phyloP scores from a whole-genome alignment of 2,888 invertebrate genomes.

The Limenitis camilla region DNA sequence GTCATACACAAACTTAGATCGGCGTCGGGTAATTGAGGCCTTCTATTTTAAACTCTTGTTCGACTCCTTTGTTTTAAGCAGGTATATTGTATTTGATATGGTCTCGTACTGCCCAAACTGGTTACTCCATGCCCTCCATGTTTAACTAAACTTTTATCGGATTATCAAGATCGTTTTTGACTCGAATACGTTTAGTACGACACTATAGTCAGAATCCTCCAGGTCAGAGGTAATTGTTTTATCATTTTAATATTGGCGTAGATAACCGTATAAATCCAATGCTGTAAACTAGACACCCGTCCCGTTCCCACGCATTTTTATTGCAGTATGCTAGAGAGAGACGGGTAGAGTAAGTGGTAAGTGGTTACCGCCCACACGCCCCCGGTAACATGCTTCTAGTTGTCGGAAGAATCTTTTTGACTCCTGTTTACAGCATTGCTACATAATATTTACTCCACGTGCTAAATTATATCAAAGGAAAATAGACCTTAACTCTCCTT shows the following conservation, averaged over 20 bases:
- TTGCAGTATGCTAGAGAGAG: conserved; percentile 34
- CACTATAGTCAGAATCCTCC: conserved; percentile 13
- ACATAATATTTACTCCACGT: conserved; percentile 11
- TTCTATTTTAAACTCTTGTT: conserved; percentile 13
- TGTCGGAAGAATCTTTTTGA: conserved; percentile 32
- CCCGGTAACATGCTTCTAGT: conserved; percentile 38
- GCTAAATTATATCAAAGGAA: background rate
- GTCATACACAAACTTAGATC: conserved; percentile 3
- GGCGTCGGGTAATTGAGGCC: conserved; percentile 11
- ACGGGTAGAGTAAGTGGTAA: conserved; percentile 37
- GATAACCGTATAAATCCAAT: conserved; percentile 33
- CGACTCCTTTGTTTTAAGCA: conserved; percentile 8
- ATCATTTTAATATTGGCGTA: conserved; percentile 43
- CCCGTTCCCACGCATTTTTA: conserved; percentile 33
- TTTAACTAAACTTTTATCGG: no score
- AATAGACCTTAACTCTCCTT: background rate
- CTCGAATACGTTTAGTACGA: no score
- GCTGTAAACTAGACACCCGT: conserved; percentile 21
- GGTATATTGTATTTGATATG: conserved; percentile 1
- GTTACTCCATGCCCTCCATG: background rate
- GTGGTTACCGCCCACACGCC: conserved; percentile 49
- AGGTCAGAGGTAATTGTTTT: conserved; percentile 58
- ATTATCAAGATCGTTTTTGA: no score
- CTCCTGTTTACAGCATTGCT: conserved; percentile 11
- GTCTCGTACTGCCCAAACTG: background rate